Base-by-base conservation (phyloP, 2,113 vertebrate genomes). In the Girardinichthys multiradiatus region DNA sequence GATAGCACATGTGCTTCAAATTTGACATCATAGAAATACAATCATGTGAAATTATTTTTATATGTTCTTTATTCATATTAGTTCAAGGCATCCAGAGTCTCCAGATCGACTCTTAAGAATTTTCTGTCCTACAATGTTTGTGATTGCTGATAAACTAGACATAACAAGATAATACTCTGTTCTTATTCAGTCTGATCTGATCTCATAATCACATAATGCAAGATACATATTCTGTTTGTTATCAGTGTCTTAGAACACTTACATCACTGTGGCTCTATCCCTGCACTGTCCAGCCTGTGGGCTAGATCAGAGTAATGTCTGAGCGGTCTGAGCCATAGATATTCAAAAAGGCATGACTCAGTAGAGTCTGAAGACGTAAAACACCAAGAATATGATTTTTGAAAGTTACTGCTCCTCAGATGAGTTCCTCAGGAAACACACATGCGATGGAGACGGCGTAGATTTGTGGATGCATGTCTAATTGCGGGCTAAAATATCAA, bases 401-500 rank as follows among this genome's bases (percentile, higher is more conserved):
- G 69, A 17, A 45, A 2, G 37, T 7, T n/a, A 45, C 37, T 24
- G 21, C 73, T 77, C 29, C 15, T 12, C 27, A 45, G 63, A 74
- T 57, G 3, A 33, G 64, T 68, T 26, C 45, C 59, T 67, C 72
- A 63, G 6, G 68, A 33, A 70, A 51, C 35, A 51, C 27, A 24
- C 19, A 8, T 64, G n/a, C 10, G 48, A 9, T 26, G 24, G 42
- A 67, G 39, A 76, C 24, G 29, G 29, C 0, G 4, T 45, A 39
- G 28, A 64, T 64, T 57, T 57, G 66, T 57, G 31, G 21, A 0
- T 28, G 5, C 28, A 31, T 64, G 59, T 12, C 51, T 72, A 45
- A 67, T 74, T 64, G 29, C 28, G 21, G 54, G 30, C 2, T 77
- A 6, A 73, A 59, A 78, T 72, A 72, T 75, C 42, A 68, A 66